Base-by-base conservation (phyloP, 2,888 invertebrate genomes). In the Adela reaumurella region DNA sequence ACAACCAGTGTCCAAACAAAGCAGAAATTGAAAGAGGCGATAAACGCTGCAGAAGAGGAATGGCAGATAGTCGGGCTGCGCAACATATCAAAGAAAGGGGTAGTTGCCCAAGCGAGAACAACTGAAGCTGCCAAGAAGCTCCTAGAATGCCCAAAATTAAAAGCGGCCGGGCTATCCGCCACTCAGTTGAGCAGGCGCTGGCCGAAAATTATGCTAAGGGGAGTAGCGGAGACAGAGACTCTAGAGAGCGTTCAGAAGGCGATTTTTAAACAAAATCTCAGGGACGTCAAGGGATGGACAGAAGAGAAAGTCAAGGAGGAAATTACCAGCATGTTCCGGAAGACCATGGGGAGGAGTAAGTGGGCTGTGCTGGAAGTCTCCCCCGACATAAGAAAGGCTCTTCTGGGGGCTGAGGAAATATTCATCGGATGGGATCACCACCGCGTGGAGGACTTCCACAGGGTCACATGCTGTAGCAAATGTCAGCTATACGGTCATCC, bases 401-500 rank as follows among this genome's bases (percentile, higher is more conserved):
- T 59, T 0, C 3, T 59, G 0, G 1, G 0, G 0, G 10, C 18
- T 1, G 52, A 45, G 0, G 16, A 43, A 0, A 19, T 59, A 0
- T 61, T 54, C 4, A 16, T 60, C 0, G 58, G 55, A 0, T 59
- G 57, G 58, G 52, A 57, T 1, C 55, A 46, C 0, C 49, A 52
- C 0, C 48, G 50, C 3, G 49, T 53, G 0, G 18, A 42, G 1
- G 57, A 56, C 46, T 53, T 45, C 1, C 10, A 56, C 0, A 4
- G 19, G 4, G 54, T 52, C 0, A 57, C 59, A 0, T 58, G 59
- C 52, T 60, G 60, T 48, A 42, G 3, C 0, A 59, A 54, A 5
- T 64, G 64, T 45, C 64, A 64, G 17, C 53, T 53, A 1, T 62
- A 61, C 19, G 63, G 62, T 0, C 60, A 64, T 54, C 60, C 60